Evolutionary conservation across 1,140 invertebrate species (phyloP), one percentile per base, ranked within the genome.

Genomic region (Pomacea maculata): DNA sequence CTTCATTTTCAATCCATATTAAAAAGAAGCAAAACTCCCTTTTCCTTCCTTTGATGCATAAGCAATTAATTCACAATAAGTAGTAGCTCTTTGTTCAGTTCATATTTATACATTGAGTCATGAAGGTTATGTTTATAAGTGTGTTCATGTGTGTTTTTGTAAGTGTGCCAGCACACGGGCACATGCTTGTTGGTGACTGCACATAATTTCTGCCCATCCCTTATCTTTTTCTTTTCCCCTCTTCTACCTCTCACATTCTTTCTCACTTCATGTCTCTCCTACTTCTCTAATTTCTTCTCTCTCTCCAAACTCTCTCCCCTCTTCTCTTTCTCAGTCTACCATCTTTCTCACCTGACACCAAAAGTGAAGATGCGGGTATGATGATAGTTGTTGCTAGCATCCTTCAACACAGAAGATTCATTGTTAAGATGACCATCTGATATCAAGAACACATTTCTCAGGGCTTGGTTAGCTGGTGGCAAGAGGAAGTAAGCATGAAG

Each of bases 361-460:
- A 90, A 83, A 0, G 89, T 88, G 79, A 91, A 91, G 19, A 91
- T 74, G 34, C 90, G 84, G 15, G 87, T 89, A 75, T 87, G 85
- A 34, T 83, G 75, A 78, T 73, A 82, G 63, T 88, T 87, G 14
- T 82, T 77, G n/a, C 77, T 65, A 10, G 86, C 80, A 29, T 74
- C 61, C 17, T 75, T 63, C 25, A 91, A 78, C n/a, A 87, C 85
- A 9, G 75, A 68, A 17, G 88, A 85, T 54, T 86, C 79, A 83
- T 88, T 87, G 82, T 88, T 88, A 29, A 91, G 78, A 80, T 91
- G 89, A 29, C 90, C 89, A 82, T 91, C 90, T 68, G 89, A 90
- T 25, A 91, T 81, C 0, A 91, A 82, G 57, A 90, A 85, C 9
- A 91, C 78, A 81, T 91, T 91, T 55, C 86, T 85, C 1, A 83